These are phyloP conservation scores for Lucinisca nassula DNA, from an alignment of 2,888 invertebrate genomes.

Conservation along the genomic window DNA sequence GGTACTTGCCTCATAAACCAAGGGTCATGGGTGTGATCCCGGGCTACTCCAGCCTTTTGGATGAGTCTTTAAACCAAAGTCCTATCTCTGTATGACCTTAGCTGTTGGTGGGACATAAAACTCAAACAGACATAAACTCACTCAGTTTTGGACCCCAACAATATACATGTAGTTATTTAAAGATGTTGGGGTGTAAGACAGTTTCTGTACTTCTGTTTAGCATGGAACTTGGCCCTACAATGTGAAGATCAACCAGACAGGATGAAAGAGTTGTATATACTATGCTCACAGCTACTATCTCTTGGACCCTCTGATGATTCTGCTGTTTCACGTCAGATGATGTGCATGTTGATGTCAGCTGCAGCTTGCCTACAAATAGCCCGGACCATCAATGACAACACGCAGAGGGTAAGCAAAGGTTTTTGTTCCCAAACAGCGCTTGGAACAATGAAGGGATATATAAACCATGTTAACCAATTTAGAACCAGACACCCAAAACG, in stretches of 20 bases:
- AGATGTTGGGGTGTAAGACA: too few species aligned
- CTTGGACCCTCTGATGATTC: conserved; percentile 73
- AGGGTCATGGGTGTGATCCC: too few species aligned
- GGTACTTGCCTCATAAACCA: too few species aligned
- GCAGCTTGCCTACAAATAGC: conserved; percentile 83
- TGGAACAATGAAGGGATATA: not conserved
- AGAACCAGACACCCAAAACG: too few species aligned
- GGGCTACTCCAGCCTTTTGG: too few species aligned
- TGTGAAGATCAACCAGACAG: conserved; percentile 77
- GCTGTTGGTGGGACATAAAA: too few species aligned
- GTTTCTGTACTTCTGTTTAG: too few species aligned
- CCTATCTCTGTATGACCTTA: too few species aligned
- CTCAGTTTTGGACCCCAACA: too few species aligned
- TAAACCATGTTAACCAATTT: not conserved
- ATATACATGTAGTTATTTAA: too few species aligned
- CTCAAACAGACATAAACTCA: too few species aligned
- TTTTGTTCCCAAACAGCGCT: not conserved
- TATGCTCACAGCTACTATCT: conserved; percentile 81
- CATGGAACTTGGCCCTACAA: conserved; percentile 86
- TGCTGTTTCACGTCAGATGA: conserved; percentile 78
- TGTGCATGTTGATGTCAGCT: conserved; percentile 84
- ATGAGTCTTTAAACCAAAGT: too few species aligned
- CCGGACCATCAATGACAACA: conserved; percentile 60
- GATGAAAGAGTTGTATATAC: conserved; percentile 82
- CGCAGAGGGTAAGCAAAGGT: conserved; percentile 59